A percentile compares a stretch with the other conserved stretches of the same genome.
Evolutionary conservation across 1,140 invertebrate species (phyloP).

Genomic region (Drosophila rufa): DNA sequence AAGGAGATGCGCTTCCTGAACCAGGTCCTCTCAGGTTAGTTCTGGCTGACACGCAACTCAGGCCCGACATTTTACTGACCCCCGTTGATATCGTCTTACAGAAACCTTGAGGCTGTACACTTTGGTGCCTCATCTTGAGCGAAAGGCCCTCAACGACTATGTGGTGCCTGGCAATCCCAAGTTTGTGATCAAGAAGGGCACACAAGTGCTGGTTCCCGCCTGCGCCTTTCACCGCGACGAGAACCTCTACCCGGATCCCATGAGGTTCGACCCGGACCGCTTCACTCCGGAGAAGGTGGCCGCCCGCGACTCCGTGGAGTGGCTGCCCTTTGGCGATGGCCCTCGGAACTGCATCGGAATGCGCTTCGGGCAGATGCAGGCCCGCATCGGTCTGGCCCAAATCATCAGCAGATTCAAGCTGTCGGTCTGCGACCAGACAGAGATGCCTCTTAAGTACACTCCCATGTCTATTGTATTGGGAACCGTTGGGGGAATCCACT

Average conservation of each 20-base stretch:
- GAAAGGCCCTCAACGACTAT: constrained; percentile 87
- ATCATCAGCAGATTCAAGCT: constrained; percentile 82
- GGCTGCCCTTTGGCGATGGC: constrained; percentile 89
- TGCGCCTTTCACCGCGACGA: constrained; percentile 87
- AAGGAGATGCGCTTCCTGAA: constrained; percentile 87
- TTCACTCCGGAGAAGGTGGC: constrained; percentile 85
- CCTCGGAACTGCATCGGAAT: constrained; percentile 86
- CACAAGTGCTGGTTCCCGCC: constrained; percentile 87
- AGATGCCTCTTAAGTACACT: constrained; percentile 44
- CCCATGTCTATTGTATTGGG: constrained; percentile 56
- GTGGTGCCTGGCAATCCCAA: constrained; percentile 87
- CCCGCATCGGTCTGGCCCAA: constrained; percentile 82
- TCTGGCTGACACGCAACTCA: neutral
- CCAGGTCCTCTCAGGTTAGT: constrained; percentile 86
- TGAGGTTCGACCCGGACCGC: constrained; percentile 87
- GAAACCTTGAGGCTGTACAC: constrained; percentile 90
- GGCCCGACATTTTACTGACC: neutral
- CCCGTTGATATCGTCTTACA: constrained; percentile 52
- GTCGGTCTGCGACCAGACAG: constrained; percentile 65
- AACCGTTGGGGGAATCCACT: constrained; percentile 50
- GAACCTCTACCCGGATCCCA: constrained; percentile 86
- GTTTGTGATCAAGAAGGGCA: constrained; percentile 87
- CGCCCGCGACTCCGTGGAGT: constrained; percentile 85
- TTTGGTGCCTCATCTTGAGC: constrained; percentile 87
- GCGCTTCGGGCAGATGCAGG: constrained; percentile 85